A percentile compares a stretch with the other conserved stretches of the same genome.
These are phyloP conservation scores for Hapalemur alaotrensis DNA, from an alignment of 2,797 vertebrate genomes.

Conservation along the genomic window DNA sequence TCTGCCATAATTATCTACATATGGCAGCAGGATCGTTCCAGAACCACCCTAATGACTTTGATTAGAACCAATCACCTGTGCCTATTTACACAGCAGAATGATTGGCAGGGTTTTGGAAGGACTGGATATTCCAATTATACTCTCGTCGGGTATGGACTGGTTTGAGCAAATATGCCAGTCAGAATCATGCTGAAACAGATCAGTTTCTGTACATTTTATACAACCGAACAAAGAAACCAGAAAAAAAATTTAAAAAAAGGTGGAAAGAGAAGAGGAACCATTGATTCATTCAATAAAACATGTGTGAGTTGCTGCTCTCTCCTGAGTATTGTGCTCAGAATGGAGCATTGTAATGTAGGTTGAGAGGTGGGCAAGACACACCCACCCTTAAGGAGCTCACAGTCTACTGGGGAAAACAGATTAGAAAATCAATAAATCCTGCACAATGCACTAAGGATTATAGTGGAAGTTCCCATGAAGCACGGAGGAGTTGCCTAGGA, in stretches of 20 bases:
- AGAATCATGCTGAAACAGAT: constrained; percentile 33
- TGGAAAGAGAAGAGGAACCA: not conserved
- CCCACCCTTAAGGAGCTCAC: not conserved
- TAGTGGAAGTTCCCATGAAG: not conserved
- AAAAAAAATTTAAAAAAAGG: not conserved
- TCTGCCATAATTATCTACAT: constrained; percentile 73
- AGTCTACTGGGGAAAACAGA: not conserved
- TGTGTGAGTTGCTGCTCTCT: not conserved
- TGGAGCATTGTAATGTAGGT: not conserved
- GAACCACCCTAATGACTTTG: constrained; percentile 73
- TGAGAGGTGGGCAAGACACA: not conserved
- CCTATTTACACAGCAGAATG: constrained; percentile 63
- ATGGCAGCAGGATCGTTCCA: constrained; percentile 65
- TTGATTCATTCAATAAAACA: not conserved
- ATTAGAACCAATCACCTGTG: constrained; percentile 73
- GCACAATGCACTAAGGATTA: not conserved
- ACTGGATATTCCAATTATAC: constrained; percentile 59
- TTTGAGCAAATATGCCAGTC: constrained; percentile 21
- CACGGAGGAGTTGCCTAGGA: not conserved
- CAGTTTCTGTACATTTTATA: constrained; percentile 7
- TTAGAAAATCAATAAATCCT: not conserved
- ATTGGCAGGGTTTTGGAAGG: constrained; percentile 70
- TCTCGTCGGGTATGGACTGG: not conserved
- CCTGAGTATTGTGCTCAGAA: not conserved
- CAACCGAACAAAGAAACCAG: not conserved